Evolutionary conservation across 1,140 invertebrate genomes (phyloP).

Genomic region (Diorhabda elongata): DNA sequence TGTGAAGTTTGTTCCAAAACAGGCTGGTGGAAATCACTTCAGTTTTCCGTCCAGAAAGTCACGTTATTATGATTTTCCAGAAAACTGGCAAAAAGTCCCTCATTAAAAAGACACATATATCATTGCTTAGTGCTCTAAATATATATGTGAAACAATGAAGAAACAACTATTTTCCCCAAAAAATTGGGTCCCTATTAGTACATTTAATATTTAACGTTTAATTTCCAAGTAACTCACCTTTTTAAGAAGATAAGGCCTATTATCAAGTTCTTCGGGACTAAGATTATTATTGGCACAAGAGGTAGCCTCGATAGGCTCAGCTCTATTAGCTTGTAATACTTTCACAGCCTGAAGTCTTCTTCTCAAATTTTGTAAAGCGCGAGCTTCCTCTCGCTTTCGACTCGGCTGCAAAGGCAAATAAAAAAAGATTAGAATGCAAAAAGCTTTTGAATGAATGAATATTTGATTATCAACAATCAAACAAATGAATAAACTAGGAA

Average conservation of each 20-base stretch:
- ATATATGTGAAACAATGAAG: too few relatives aligned
- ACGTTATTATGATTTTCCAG: too few relatives aligned
- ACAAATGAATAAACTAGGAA: constrained; percentile 3
- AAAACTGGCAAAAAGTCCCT: too few relatives aligned
- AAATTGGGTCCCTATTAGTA: too few relatives aligned
- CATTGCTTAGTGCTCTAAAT: too few relatives aligned
- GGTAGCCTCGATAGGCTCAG: constrained; percentile 33
- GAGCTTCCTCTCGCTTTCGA: constrained; percentile 45
- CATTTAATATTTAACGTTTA: too few relatives aligned
- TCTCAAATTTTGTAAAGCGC: constrained; percentile 45
- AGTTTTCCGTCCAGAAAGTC: too few relatives aligned
- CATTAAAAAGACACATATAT: too few relatives aligned
- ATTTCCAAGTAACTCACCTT: constrained; percentile 37
- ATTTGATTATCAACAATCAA: not conserved
- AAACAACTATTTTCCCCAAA: too few relatives aligned
- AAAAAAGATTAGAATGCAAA: not conserved
- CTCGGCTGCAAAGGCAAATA: constrained; percentile 36
- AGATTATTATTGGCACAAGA: constrained; percentile 36
- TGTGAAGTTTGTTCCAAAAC: too few relatives aligned
- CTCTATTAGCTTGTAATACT: constrained; percentile 39
- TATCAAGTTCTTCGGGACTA: constrained; percentile 40
- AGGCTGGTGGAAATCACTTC: too few relatives aligned
- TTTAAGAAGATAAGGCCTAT: constrained; percentile 45
- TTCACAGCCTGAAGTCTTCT: constrained; percentile 42
- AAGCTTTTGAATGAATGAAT: not conserved